Evolutionary conservation across 2,113 vertebrate species (phyloP).

Genomic region (Toxotes jaculatrix): DNA sequence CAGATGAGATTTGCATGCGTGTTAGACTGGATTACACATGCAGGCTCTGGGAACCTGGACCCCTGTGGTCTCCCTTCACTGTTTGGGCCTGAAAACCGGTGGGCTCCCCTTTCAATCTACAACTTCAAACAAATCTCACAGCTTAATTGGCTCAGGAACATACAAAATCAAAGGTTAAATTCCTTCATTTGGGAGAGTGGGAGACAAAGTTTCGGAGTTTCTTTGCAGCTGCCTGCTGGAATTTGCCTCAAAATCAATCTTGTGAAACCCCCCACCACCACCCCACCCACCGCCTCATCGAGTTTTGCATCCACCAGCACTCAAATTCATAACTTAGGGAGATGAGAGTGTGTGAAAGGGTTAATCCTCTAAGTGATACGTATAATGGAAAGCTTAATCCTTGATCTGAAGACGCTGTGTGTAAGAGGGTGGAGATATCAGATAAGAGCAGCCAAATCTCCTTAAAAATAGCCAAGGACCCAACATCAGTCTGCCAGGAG

Average conservation of each 20-base stretch:
- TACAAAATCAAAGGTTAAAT: constrained; percentile 70
- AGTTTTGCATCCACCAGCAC: constrained; percentile 33
- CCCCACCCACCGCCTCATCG: not conserved
- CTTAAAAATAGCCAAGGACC: constrained; percentile 71
- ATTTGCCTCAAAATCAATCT: constrained; percentile 45
- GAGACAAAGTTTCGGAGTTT: constrained; percentile 35
- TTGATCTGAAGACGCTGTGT: constrained; percentile 64
- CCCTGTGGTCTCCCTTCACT: constrained; percentile 73
- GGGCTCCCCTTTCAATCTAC: constrained; percentile 57
- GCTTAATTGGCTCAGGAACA: constrained; percentile 73
- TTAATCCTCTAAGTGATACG: constrained; percentile 78
- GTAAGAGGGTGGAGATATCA: constrained; percentile 54
- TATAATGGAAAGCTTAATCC: constrained; percentile 77
- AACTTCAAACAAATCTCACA: constrained; percentile 77
- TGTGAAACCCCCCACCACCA: not conserved
- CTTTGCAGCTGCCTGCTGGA: constrained; percentile 41
- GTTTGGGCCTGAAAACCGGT: constrained; percentile 27
- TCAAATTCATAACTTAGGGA: constrained; percentile 51
- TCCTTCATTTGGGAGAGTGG: constrained; percentile 46
- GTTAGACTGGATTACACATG: constrained; percentile 86
- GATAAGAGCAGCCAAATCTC: constrained; percentile 65
- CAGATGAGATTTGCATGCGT: constrained; percentile 87
- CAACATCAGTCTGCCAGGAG: constrained; percentile 55
- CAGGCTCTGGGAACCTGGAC: constrained; percentile 82
- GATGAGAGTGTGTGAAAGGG: constrained; percentile 54